Percentiles rank a stretch among this genome's conserved stretches.
Conservation (phyloP, 2,797 vertebrate genomes). For the Artibeus lituratus region DNA sequence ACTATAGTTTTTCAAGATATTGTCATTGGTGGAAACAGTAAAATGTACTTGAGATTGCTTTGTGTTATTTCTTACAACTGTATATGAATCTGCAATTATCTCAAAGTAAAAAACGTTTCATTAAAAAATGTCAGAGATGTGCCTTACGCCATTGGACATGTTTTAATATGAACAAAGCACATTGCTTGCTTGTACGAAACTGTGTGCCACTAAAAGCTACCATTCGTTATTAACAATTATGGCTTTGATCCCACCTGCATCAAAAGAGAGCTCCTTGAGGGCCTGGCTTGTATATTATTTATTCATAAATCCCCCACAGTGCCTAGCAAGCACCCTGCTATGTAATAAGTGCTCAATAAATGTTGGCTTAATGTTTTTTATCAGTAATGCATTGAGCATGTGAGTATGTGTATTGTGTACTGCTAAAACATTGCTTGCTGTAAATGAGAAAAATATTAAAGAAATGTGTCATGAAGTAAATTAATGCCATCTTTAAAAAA, state of each 20-base stretch:
- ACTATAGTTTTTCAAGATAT: neutral
- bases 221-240: constrained; percentile 37
- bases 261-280: neutral
- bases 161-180: neutral
- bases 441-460: constrained; percentile 58
- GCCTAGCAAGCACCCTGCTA: constrained; percentile 59
- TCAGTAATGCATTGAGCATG: constrained; percentile 34
- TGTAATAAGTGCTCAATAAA: constrained; percentile 66
- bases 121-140: neutral
- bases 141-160: neutral
- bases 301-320: constrained; percentile 48
- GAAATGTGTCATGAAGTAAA: constrained; percentile 57
- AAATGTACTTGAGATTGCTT: neutral
- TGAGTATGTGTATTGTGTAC: neutral
- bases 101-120: neutral
- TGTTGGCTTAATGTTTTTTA: constrained; percentile 64
- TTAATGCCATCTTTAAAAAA: constrained; percentile 59
- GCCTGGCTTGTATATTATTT: constrained; percentile 57
- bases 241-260: constrained; percentile 36
- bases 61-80: neutral
- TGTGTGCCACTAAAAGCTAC: neutral
- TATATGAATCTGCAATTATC: neutral
- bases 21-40: neutral
- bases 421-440: constrained; percentile 39
- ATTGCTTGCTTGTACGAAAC: neutral